Evolutionary conservation across 35 echinoderm and acorn worm genomes (phyloP).

Genomic region (Acanthaster planci): DNA sequence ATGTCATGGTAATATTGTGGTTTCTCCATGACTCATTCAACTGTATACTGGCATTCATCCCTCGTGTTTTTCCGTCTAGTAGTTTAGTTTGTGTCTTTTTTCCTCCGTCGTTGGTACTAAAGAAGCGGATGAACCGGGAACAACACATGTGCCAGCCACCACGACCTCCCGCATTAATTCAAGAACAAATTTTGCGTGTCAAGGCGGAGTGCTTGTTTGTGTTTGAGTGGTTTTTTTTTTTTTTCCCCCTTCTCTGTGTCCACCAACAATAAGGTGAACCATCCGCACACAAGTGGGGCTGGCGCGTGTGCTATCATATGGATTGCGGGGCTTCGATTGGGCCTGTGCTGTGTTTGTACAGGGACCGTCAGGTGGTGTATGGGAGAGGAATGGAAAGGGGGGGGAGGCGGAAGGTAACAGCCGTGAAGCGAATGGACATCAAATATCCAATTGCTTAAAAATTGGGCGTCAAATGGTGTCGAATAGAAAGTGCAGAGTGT

Average conservation of each 20-base stretch:
- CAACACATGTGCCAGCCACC: slow-evolving; percentile 1
- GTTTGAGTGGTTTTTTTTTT: not conserved
- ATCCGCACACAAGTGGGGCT: not conserved
- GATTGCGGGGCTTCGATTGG: not conserved
- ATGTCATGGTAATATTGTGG: too few species aligned
- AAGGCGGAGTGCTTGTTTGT: not conserved
- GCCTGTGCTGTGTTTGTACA: slow-evolving; percentile 3
- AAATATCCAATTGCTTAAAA: too few species aligned
- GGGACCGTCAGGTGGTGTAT: not conserved
- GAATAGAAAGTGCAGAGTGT: too few species aligned
- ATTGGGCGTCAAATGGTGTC: too few species aligned
- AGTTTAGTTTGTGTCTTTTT: too few species aligned
- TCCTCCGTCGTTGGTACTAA: too few species aligned
- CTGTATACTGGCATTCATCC: too few species aligned
- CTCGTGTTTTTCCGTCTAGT: too few species aligned
- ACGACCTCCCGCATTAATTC: not conserved
- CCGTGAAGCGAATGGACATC: not conserved
- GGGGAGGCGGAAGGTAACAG: not conserved
- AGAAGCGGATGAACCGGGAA: too few species aligned
- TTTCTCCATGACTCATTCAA: too few species aligned
- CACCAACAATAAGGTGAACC: slow-evolving; percentile 4
- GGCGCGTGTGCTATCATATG: slow-evolving; percentile 4
- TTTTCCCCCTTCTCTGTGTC: not conserved
- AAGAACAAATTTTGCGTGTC: not conserved
- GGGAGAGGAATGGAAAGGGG: not conserved